Evolutionary conservation across 2,113 vertebrate genomes (phyloP), one percentile per base, ranked within the genome.

Genomic region (Antechinus stuartii): DNA sequence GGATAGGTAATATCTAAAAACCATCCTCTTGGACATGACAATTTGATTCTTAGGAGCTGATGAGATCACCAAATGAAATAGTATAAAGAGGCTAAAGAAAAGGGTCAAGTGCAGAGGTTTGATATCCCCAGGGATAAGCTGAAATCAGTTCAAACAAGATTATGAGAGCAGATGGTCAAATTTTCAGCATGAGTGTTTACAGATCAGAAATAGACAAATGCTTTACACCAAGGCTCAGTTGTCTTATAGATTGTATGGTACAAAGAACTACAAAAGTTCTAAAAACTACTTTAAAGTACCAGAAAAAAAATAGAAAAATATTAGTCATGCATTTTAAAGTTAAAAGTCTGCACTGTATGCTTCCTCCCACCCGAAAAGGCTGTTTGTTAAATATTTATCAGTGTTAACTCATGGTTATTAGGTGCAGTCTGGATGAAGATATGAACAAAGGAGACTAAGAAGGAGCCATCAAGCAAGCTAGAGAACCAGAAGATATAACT

Each of bases 351-450:
- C 23, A 16, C 6, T 42, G 35, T 35, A 84, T 42, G 14, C 35
- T 76, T 19, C 7, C 12, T 2, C 6, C 5, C 6, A 2, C 0
- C 30, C 8, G 1, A 1, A n/a, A 14, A 76, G 35, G 68, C n/a
- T 84, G 19, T 12, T 76, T 84, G 68, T 76, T 76, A 76, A 22
- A 76, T n/a, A n/a, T 76, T 76, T 42, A 14, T 4, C 14, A 35
- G 35, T 76, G 35, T 42, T 76, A 19, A 19, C 5, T 76, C 35
- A 76, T 16, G 5, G 35, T 76, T 76, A 76, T 42, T n/a, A n/a
- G 68, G 35, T 42, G n/a, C 22, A 16, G 16, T 9, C 16, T 42
- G 19, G 68, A n/a, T 84, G n/a, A 84, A 42, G 3, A 1, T n/a
- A 35, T 76, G 50, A 76, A 14, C 61, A 76, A 76, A 8, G 68